phyloP scores from a whole-genome alignment of 2,113 vertebrate genomes.

The Muntiacus reevesi region DNA sequence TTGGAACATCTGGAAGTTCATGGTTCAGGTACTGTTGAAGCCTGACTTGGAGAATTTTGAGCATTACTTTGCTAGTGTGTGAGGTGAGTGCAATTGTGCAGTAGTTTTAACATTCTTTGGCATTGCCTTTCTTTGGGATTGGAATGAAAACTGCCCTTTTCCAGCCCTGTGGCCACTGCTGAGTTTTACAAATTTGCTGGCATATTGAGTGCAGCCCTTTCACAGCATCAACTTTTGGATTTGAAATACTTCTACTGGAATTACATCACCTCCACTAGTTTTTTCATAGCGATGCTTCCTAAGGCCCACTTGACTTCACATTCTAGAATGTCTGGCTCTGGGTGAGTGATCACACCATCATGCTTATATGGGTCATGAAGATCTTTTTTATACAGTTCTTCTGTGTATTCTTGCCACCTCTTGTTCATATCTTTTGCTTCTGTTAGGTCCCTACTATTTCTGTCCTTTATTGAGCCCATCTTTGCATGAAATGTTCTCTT shows the following conservation, averaged over 20 bases:
- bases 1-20: neutral
- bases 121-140: neutral
- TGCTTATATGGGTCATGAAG: neutral
- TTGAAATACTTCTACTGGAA: neutral
- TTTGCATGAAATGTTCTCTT: neutral
- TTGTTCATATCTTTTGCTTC: neutral
- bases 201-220: neutral
- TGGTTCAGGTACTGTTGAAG: neutral
- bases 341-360: neutral
- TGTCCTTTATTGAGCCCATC: neutral
- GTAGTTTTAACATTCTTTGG: neutral
- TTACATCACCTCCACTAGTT: neutral
- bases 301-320: neutral
- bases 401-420: neutral
- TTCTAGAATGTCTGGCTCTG: neutral
- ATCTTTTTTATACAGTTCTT: neutral
- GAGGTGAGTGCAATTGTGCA: neutral
- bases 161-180: neutral
- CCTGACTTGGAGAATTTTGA: neutral
- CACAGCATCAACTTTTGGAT: neutral
- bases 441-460: neutral
- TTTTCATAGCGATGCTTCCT: neutral
- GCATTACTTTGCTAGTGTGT: neutral
- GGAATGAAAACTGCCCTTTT: neutral
- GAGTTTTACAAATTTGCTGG: neutral